A percentile compares a stretch with the other conserved stretches of the same genome.
These are phyloP conservation scores for Phrynocephalus guinanensis DNA, from an alignment of 2,797 vertebrate species.

Conservation along the genomic window DNA sequence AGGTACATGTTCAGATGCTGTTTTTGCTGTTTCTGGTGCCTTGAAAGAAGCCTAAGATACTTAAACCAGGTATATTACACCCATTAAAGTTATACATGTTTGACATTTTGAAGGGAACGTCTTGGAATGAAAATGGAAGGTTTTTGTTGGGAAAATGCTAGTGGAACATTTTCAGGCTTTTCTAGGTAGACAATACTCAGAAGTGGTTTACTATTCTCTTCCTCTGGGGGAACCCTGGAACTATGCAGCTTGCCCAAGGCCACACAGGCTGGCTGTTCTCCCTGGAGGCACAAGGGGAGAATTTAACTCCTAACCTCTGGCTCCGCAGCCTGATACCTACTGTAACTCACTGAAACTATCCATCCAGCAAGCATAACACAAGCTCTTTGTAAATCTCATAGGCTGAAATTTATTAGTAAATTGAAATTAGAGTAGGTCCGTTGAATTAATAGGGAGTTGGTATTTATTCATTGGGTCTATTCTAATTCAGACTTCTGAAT, in stretches of 20 bases:
- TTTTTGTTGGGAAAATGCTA: background rate
- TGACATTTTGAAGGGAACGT: background rate
- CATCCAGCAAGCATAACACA: background rate
- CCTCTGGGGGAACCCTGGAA: no score
- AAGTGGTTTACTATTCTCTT: no score
- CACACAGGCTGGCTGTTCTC: no score
- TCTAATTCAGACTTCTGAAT: background rate
- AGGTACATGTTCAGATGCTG: slow-evolving; percentile 67
- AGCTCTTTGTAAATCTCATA: background rate
- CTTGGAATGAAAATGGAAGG: background rate
- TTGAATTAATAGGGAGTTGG: no score
- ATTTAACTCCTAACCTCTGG: no score
- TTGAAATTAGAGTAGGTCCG: no score
- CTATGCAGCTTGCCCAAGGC: no score
- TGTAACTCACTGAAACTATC: no score
- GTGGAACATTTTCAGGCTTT: no score
- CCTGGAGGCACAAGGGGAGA: no score
- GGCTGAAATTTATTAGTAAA: background rate
- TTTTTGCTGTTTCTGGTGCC: slow-evolving; percentile 70
- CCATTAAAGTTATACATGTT: background rate
- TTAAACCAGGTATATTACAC: slow-evolving; percentile 78
- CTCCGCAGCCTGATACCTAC: no score
- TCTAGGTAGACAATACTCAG: no score
- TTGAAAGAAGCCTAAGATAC: slow-evolving; percentile 66
- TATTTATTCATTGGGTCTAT: background rate